Conservation (phyloP, 2,888 invertebrate species). For the Mylabris sibirica region DNA sequence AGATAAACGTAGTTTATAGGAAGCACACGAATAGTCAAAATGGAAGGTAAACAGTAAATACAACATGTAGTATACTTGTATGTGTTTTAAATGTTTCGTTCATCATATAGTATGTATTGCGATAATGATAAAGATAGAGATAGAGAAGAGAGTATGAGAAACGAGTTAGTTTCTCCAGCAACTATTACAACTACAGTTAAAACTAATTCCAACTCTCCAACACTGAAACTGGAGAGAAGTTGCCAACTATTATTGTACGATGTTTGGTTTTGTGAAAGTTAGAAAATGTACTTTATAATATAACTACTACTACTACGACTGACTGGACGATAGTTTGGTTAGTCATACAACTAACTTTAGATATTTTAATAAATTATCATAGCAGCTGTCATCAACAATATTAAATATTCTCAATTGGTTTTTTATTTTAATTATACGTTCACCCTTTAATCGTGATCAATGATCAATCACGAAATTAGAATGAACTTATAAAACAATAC, state of each 20-base stretch:
- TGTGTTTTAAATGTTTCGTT: not conserved
- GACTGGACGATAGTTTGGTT: slow-evolving; percentile 22
- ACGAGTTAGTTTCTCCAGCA: slow-evolving; percentile 46
- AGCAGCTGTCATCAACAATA: slow-evolving; percentile 20
- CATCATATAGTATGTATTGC: not conserved
- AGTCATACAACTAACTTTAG: slow-evolving; percentile 43
- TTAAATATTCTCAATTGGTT: slow-evolving; percentile 5
- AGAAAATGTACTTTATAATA: slow-evolving; percentile 54
- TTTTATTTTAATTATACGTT: not conserved
- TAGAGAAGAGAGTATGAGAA: slow-evolving; percentile 1
- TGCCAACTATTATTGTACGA: slow-evolving; percentile 58
- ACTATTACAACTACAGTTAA: slow-evolving; percentile 49
- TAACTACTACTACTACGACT: not conserved
- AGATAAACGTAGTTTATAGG: slow-evolving; percentile 51
- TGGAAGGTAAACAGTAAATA: slow-evolving; percentile 34
- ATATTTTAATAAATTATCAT: slow-evolving; percentile 51
- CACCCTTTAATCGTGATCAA: not conserved
- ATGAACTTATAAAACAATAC: not conserved
- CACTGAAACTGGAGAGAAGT: slow-evolving; percentile 49
- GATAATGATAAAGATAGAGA: too few relatives aligned
- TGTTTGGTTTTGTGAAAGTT: slow-evolving; percentile 57
- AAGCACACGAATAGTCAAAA: slow-evolving; percentile 39
- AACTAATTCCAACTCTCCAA: slow-evolving; percentile 55
- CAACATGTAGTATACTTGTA: slow-evolving; percentile 28
- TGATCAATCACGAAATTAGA: not conserved